Percentiles rank a stretch among this genome's conserved stretches.
These are phyloP conservation scores for Chloroceryle aenea DNA, from an alignment of 2,113 vertebrate genomes.

Conservation along the genomic window DNA sequence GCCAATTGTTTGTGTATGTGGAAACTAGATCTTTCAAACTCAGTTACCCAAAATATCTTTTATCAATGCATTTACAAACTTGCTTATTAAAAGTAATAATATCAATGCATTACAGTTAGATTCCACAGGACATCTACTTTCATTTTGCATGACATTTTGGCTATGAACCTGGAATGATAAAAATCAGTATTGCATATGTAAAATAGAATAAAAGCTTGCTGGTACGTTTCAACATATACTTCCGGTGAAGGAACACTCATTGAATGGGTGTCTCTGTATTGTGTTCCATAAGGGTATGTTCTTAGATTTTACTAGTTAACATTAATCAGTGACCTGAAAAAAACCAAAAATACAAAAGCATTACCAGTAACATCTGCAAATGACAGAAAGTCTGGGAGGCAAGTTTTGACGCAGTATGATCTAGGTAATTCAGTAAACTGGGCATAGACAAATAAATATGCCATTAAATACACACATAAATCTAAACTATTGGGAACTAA, in stretches of 20 bases:
- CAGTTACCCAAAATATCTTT: not conserved
- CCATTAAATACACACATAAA: not conserved
- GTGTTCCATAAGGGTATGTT: not conserved
- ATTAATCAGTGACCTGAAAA: conserved; percentile 47
- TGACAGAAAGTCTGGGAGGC: not conserved
- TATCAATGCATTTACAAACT: not conserved
- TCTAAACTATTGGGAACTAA: not conserved
- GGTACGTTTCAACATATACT: not conserved
- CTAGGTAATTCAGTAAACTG: not conserved
- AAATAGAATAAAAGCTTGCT: not conserved
- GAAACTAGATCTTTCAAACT: not conserved
- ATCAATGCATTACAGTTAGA: not conserved
- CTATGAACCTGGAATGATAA: not conserved
- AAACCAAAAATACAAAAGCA: conserved; percentile 23
- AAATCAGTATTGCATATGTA: not conserved
- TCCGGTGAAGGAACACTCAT: not conserved
- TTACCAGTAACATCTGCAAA: conserved; percentile 11
- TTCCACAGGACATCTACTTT: not conserved
- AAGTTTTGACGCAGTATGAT: not conserved
- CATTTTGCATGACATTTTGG: not conserved
- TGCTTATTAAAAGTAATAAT: not conserved
- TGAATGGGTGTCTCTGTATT: not conserved
- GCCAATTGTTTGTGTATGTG: not conserved
- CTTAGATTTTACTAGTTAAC: conserved; percentile 7
- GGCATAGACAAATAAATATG: not conserved